phyloP scores from a whole-genome alignment of 2,888 invertebrate genomes.

The Ophion slaviceki region DNA sequence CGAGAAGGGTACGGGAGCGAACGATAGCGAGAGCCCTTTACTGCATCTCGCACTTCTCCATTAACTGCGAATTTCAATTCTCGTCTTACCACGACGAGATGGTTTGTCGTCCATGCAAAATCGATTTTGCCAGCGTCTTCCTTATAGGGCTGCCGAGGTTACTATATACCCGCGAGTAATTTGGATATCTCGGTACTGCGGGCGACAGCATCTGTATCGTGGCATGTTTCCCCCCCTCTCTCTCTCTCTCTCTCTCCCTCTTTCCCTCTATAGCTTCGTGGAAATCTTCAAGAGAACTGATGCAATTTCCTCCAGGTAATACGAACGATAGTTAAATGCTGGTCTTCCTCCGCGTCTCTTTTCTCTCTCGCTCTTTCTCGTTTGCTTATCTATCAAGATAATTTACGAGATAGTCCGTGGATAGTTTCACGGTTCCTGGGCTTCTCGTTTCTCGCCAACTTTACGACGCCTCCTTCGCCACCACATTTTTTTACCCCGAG shows the following conservation, averaged over 20 bases:
- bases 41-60: constrained; percentile 47
- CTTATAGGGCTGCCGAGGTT: constrained; percentile 22
- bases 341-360: constrained; percentile 27
- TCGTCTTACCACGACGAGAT: constrained; percentile 49
- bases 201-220: constrained; percentile 61
- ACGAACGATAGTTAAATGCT: constrained; percentile 62
- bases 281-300: constrained; percentile 58
- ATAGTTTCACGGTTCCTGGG: constrained; percentile 59
- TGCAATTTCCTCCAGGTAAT: constrained; percentile 69
- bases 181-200: constrained; percentile 58
- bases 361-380: constrained; percentile 52
- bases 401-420: constrained; percentile 63
- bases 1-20: background rate
- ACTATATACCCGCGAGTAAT: constrained; percentile 58
- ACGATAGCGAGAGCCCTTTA: constrained; percentile 8
- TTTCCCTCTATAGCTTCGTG: constrained; percentile 35
- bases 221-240: constrained; percentile 8
- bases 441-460: constrained; percentile 46
- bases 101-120: constrained; percentile 60
- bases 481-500: constrained; percentile 13
- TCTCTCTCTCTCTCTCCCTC: background rate
- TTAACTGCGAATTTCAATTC: constrained; percentile 63
- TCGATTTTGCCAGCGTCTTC: constrained; percentile 46
- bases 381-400: constrained; percentile 58
- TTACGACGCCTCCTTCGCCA: constrained; percentile 35